A percentile compares a stretch with the other conserved stretches of the same genome.
Conservation (phyloP, 2,113 vertebrate species). For the Oreocharis arfaki region DNA sequence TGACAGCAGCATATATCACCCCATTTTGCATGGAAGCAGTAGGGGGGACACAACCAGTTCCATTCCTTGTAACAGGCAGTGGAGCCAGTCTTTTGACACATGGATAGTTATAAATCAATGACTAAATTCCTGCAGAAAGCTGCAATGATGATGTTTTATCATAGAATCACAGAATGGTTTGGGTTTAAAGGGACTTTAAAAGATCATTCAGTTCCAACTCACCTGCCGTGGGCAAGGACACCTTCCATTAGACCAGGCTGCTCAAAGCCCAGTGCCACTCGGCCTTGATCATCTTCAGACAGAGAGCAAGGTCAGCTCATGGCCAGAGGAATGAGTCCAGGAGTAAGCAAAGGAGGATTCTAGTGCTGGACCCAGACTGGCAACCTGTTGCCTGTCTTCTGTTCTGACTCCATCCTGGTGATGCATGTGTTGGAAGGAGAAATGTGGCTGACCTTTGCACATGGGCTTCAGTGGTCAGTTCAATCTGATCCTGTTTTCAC, state of each 20-base stretch:
- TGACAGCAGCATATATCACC: neutral
- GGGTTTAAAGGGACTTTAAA: neutral
- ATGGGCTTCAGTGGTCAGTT: neutral
- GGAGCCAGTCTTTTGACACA: rapidly evolving
- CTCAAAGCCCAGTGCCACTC: neutral
- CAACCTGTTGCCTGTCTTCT: neutral
- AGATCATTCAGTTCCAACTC: neutral
- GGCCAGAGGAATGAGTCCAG: neutral
- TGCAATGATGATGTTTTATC: neutral
- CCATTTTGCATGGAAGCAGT: neutral
- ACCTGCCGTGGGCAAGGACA: neutral
- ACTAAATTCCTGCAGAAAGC: neutral
- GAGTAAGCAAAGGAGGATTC: neutral
- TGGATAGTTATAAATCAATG: neutral
- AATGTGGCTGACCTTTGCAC: neutral
- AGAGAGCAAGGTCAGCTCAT: neutral
- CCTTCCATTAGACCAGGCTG: neutral
- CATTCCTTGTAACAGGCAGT: neutral
- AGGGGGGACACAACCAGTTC: rapidly evolving
- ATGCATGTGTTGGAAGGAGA: neutral
- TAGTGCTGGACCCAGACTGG: neutral
- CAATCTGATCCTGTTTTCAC: neutral
- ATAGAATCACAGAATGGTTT: neutral
- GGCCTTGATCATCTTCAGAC: neutral
- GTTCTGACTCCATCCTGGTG: neutral